Percentiles rank a stretch among this genome's conserved stretches.
These are phyloP conservation scores for Scaptomyza pallida DNA, from an alignment of 1,140 invertebrate species.

Conservation along the genomic window DNA sequence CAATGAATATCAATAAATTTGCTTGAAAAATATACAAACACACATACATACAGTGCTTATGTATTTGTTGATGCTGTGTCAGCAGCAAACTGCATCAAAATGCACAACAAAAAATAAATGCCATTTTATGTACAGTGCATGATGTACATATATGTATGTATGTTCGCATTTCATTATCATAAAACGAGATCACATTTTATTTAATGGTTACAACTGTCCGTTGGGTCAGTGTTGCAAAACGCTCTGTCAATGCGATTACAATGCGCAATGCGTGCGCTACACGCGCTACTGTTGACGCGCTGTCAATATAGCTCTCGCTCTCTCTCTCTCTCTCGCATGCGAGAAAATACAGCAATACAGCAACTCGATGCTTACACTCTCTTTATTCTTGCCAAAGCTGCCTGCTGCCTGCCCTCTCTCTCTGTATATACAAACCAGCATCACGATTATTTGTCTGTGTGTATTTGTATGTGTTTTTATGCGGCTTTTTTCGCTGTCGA, in stretches of 20 bases:
- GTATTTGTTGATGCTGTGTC: slow-evolving; percentile 40
- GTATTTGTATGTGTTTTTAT: slow-evolving; percentile 51
- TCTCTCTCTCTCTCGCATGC: slow-evolving; percentile 29
- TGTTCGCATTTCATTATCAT: slow-evolving; percentile 57
- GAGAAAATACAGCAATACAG: slow-evolving; percentile 4
- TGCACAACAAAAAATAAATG: slow-evolving; percentile 42
- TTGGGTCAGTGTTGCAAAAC: slow-evolving; percentile 54
- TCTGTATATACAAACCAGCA: slow-evolving; percentile 43
- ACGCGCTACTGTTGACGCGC: slow-evolving; percentile 58
- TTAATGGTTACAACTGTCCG: slow-evolving; percentile 58
- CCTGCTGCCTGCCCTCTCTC: slow-evolving; percentile 29
- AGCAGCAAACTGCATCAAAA: slow-evolving; percentile 52
- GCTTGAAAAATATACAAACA: slow-evolving; percentile 48
- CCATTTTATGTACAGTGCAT: slow-evolving; percentile 26
- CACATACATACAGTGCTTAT: slow-evolving; percentile 5
- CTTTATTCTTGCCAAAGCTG: slow-evolving; percentile 37
- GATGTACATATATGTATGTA: neutral
- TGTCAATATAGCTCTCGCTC: slow-evolving; percentile 34
- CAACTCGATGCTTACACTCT: slow-evolving; percentile 17
- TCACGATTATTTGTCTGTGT: slow-evolving; percentile 49
- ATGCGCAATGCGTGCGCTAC: slow-evolving; percentile 39
- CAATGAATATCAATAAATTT: slow-evolving; percentile 68
- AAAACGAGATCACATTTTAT: slow-evolving; percentile 55
- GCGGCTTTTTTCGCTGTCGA: slow-evolving; percentile 64
- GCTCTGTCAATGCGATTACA: slow-evolving; percentile 43